Evolutionary conservation across 92 coral and sea anemone species (phyloP).

Genomic region (Epizoanthus ramosus): DNA sequence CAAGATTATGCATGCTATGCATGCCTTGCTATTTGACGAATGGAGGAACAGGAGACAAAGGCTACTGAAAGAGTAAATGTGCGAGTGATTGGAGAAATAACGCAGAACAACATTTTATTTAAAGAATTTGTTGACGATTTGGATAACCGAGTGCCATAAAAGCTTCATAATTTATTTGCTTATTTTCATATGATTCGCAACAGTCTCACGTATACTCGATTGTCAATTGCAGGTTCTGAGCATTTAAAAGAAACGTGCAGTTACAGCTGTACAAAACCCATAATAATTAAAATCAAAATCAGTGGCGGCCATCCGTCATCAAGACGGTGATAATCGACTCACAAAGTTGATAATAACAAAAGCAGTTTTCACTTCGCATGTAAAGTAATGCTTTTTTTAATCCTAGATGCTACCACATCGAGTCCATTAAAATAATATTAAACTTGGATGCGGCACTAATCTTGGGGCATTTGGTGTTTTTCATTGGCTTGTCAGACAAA

Average conservation of each 20-base stretch:
- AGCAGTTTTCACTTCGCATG: neutral
- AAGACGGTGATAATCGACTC: no score
- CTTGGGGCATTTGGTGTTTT: constrained; percentile 83
- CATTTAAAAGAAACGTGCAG: neutral
- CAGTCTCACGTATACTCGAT: no score
- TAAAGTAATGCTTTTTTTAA: neutral
- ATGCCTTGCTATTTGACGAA: no score
- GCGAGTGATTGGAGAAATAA: neutral
- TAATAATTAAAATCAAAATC: neutral
- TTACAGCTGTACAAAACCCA: no score
- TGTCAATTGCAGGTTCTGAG: no score
- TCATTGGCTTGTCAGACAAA: constrained; percentile 69
- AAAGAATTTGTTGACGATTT: no score
- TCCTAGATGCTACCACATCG: constrained; percentile 69
- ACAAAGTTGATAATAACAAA: no score
- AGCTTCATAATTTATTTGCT: no score
- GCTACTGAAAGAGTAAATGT: neutral
- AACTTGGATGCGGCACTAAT: constrained; percentile 73
- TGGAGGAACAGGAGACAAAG: neutral
- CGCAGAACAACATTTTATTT: neutral
- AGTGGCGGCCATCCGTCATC: no score
- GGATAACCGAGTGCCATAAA: no score
- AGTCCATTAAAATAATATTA: constrained; percentile 76
- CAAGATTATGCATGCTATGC: neutral
- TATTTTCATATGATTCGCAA: no score